phyloP scores from a whole-genome alignment of 2,797 vertebrate genomes.

The Paguma larvata region DNA sequence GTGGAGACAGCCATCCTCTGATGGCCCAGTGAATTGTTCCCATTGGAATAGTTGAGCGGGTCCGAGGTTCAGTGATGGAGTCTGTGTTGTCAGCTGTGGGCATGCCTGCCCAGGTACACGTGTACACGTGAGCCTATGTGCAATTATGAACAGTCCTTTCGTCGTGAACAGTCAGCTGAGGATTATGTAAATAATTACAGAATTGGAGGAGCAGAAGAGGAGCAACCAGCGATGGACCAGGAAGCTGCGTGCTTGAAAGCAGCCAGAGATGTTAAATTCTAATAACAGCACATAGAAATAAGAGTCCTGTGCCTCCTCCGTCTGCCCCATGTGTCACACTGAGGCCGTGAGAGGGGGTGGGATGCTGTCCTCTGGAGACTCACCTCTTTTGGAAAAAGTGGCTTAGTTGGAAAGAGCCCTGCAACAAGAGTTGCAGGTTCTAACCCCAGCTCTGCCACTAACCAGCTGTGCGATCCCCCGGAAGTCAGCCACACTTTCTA shows the following conservation, averaged over 20 bases:
- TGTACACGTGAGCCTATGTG: background rate
- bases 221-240: background rate
- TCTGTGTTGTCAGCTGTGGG: background rate
- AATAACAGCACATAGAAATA: rapidly evolving
- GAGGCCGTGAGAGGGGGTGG: background rate
- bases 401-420: background rate
- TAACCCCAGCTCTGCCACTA: background rate
- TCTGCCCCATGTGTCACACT: background rate
- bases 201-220: background rate
- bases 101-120: background rate
- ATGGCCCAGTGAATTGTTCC: background rate
- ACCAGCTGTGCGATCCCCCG: background rate
- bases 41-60: background rate
- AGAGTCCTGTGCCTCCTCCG: rapidly evolving
- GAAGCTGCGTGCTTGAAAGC: background rate
- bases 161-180: background rate
- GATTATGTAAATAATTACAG: background rate
- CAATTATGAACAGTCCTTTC: background rate
- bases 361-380: background rate
- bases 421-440: background rate
- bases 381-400: background rate
- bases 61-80: background rate
- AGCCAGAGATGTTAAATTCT: background rate
- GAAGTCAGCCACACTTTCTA: background rate
- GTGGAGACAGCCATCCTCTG: rapidly evolving